Base-by-base conservation (phyloP, 1,140 invertebrate genomes). In the Neuroterus valhalla region DNA sequence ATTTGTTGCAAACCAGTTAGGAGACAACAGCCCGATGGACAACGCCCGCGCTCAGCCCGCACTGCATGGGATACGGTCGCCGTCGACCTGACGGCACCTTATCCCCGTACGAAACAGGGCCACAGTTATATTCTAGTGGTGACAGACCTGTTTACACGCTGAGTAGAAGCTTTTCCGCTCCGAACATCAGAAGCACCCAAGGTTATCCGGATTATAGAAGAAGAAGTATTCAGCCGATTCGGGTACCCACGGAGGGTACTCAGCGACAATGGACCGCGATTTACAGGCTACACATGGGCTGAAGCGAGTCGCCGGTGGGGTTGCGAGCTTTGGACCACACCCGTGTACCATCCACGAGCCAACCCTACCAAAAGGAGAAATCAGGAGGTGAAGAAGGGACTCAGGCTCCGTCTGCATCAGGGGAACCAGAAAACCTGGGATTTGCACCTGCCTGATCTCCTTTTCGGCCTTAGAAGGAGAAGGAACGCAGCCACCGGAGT, bases 291-390 rank as follows among this genome's bases (percentile, higher is more conserved):
- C 0, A 21, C 52, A 12, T 75, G 81, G 71, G n/a, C 17, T 1
- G 70, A 70, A 0, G 67, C 31, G 0, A 52, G 73, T 15, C n/a
- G 44, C 8, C 2, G n/a, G 23, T 70, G 74, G 68, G 48, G 67
- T 15, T 8, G 52, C 10, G 52, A 66, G 4, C 19, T n/a, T 1
- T 78, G 73, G 68, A 80, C 52, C 15, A 81, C 74, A 0, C 45
- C 78, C 2, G 48, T 70, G 0, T 85, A 85, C 45, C 81, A 84
- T 66, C 82, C 84, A 12, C 73, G 76, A 14, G 74, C 78, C 0
- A 85, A 85, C 62, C 75, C 72, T 1, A 76, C 75, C 2, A 82
- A 85, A 70, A 45, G 82, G 0, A 23, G 78, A 3, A 84, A 84
- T 43, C 72, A 80, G 26, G 78, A 78, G 14, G 15, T 66, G 10